These are phyloP conservation scores for Aethina tumida DNA, from an alignment of 1,140 invertebrate genomes.

Conservation along the genomic window DNA sequence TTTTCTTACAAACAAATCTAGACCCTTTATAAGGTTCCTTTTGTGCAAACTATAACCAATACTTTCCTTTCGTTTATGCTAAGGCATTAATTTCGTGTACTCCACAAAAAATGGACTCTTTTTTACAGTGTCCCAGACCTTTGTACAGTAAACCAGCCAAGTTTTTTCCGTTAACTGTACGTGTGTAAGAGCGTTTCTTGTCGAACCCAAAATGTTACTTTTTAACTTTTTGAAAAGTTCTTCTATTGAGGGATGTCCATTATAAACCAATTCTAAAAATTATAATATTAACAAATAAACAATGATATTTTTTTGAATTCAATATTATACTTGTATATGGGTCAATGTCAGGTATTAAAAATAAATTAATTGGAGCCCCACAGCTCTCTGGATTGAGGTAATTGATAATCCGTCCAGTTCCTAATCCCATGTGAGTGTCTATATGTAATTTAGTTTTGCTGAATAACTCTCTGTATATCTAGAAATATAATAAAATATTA, in stretches of 20 bases:
- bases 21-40: too few species aligned
- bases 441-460: conserved; percentile 58
- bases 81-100: conserved; percentile 64
- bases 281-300: conserved; percentile 4
- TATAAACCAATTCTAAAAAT: conserved; percentile 37
- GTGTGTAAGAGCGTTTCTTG: conserved; percentile 53
- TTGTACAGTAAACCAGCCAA: conserved; percentile 70
- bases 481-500: conserved; percentile 23
- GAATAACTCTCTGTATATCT: conserved; percentile 56
- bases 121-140: conserved; percentile 72
- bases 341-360: conserved; percentile 49
- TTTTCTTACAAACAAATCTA: too few species aligned
- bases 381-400: conserved; percentile 42
- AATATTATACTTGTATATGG: conserved; percentile 6
- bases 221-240: conserved; percentile 53
- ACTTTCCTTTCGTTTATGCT: conserved; percentile 4
- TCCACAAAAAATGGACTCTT: conserved; percentile 75
- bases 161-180: conserved; percentile 57
- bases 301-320: conserved; percentile 6
- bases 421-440: conserved; percentile 56
- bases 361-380: conserved; percentile 57
- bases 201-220: conserved; percentile 57
- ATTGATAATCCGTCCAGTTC: conserved; percentile 44
- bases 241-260: conserved; percentile 56
- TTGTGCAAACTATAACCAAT: not conserved